Evolutionary conservation across 2,888 invertebrate genomes (phyloP).

Genomic region (Drosophila silvestris): DNA sequence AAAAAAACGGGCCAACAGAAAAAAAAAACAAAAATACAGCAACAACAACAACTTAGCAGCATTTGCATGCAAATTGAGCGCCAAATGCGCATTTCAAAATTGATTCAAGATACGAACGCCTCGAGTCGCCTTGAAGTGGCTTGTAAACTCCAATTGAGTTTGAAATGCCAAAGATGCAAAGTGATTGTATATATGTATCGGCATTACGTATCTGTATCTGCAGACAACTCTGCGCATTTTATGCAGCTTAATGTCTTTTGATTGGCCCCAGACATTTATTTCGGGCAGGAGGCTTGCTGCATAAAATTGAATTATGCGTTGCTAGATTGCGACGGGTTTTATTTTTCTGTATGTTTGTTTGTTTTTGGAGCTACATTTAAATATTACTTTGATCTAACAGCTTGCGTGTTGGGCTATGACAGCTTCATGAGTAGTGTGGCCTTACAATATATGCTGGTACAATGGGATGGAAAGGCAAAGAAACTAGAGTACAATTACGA

Average conservation of each 20-base stretch:
- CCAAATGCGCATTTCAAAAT: slow-evolving; percentile 79
- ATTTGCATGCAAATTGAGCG: slow-evolving; percentile 81
- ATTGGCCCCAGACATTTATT: slow-evolving; percentile 36
- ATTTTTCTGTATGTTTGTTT: too few relatives aligned
- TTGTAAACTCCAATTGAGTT: slow-evolving; percentile 70
- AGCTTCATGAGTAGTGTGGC: slow-evolving; percentile 52
- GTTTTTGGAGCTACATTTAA: slow-evolving; percentile 5
- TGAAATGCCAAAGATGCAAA: slow-evolving; percentile 73
- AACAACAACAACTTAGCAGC: slow-evolving; percentile 41
- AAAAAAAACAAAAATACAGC: slow-evolving; percentile 15
- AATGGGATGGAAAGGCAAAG: slow-evolving; percentile 19
- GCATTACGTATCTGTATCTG: slow-evolving; percentile 41
- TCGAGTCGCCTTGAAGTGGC: slow-evolving; percentile 32
- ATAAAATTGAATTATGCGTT: slow-evolving; percentile 59
- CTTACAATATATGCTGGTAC: slow-evolving; percentile 16
- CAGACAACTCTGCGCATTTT: slow-evolving; percentile 31
- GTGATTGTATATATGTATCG: slow-evolving; percentile 28
- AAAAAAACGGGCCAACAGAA: slow-evolving; percentile 54
- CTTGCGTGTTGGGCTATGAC: slow-evolving; percentile 59
- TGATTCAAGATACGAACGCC: slow-evolving; percentile 77
- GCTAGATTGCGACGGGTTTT: slow-evolving; percentile 2
- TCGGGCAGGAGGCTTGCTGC: slow-evolving; percentile 1
- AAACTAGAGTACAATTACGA: neutral
- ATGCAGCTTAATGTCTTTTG: slow-evolving; percentile 40
- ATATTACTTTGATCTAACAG: slow-evolving; percentile 56